Evolutionary conservation across 2,888 invertebrate species (phyloP).

Genomic region (Aleiodes testaceus): DNA sequence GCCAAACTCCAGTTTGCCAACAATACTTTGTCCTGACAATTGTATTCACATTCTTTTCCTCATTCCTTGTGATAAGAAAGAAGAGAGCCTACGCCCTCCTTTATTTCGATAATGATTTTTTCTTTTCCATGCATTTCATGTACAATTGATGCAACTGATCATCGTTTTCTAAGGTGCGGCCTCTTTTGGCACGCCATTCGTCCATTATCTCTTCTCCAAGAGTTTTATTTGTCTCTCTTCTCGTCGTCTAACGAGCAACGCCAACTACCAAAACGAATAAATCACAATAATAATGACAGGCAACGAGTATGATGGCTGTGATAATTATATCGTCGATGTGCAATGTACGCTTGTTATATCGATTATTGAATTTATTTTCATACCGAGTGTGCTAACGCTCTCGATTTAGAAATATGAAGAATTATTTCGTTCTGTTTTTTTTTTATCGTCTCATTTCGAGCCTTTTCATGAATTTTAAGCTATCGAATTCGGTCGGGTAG

Average conservation of each 20-base stretch:
- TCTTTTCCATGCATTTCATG: conserved; percentile 3
- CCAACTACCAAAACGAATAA: conserved; percentile 38
- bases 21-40: background rate
- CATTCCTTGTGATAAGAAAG: conserved; percentile 1
- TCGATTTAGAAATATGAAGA: conserved; percentile 9
- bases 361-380: conserved; percentile 33
- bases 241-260: conserved; percentile 47
- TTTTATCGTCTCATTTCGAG: background rate
- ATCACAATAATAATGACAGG: conserved; percentile 41
- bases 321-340: conserved; percentile 33
- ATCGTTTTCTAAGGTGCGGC: conserved; percentile 53
- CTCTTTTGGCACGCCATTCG: conserved; percentile 48
- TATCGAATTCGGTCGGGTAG: no score
- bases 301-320: conserved; percentile 29
- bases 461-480: background rate
- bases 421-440: background rate
- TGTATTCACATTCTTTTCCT: background rate
- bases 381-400: conserved; percentile 14
- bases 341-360: conserved; percentile 23
- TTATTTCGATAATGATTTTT: conserved; percentile 1
- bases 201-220: conserved; percentile 47
- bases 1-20: conserved; percentile 8
- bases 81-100: background rate
- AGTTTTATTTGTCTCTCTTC: background rate
- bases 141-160: conserved; percentile 52